These are phyloP conservation scores for Apostichopus parvimensis DNA, from an alignment of 35 echinoderm and acorn worm species.

Conservation along the genomic window DNA sequence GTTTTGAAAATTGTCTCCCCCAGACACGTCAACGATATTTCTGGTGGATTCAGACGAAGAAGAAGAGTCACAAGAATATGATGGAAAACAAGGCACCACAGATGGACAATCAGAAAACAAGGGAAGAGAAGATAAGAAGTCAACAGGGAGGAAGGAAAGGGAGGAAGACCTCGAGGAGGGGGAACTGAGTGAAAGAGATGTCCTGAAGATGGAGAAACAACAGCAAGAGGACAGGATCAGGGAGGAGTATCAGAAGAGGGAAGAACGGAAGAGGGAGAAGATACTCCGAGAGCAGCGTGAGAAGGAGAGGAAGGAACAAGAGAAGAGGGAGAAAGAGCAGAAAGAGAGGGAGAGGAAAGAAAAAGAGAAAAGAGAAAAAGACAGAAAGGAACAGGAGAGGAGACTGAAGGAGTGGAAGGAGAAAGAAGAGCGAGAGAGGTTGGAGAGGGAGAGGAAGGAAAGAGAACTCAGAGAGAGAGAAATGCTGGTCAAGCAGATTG, in stretches of 20 bases:
- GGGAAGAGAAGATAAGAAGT: not conserved
- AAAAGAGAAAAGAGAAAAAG: not conserved
- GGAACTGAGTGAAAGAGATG: slow-evolving; percentile 43
- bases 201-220: slow-evolving; percentile 47
- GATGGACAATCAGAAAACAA: not conserved
- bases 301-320: slow-evolving; percentile 9
- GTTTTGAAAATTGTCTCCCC: not conserved
- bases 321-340: not conserved
- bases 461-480: slow-evolving; percentile 1
- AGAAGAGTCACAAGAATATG: not conserved
- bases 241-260: slow-evolving; percentile 32
- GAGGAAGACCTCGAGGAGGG: slow-evolving; percentile 10
- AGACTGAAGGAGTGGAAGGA: not conserved
- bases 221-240: slow-evolving; percentile 42
- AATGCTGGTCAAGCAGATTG: not conserved
- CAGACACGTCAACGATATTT: slow-evolving; percentile 5
- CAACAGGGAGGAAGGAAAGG: not conserved
- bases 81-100: not conserved
- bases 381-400: not conserved
- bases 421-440: not conserved
- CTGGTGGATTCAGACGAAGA: slow-evolving; percentile 27
- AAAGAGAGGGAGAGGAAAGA: slow-evolving; percentile 5
- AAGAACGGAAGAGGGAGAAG: slow-evolving; percentile 26
- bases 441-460: not conserved
- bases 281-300: slow-evolving; percentile 12